Evolutionary conservation across 2,888 invertebrate species (phyloP).

Genomic region (Troilus luridus): DNA sequence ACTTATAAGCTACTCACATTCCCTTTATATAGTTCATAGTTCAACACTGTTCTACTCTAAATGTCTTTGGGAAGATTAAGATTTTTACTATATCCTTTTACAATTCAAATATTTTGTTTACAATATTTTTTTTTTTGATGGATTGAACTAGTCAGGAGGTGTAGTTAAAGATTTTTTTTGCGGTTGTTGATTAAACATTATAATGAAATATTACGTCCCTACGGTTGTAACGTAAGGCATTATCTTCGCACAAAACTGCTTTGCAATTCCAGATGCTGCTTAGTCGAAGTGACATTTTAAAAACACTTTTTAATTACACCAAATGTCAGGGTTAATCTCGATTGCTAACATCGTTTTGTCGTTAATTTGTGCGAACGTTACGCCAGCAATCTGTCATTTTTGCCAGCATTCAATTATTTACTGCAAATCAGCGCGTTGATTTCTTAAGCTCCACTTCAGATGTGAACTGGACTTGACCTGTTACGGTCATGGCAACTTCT

Average conservation of each 20-base stretch:
- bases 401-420: neutral
- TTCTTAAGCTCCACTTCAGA: neutral
- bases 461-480: neutral
- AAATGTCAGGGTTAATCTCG: neutral
- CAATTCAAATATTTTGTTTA: no score
- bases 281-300: neutral
- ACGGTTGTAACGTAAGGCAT: neutral
- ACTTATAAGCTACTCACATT: no score
- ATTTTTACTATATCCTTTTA: no score
- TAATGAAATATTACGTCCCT: no score
- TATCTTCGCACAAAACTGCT: neutral
- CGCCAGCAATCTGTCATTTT: neutral
- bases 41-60: no score
- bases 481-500: no score
- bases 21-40: no score
- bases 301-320: neutral
- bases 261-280: neutral
- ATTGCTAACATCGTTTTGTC: neutral
- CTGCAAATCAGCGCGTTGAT: neutral
- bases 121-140: no score
- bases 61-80: no score
- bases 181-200: no score
- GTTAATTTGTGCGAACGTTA: neutral
- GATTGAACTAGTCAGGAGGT: no score
- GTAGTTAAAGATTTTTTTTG: no score